A percentile compares a stretch with the other conserved stretches of the same genome.
phyloP scores from a whole-genome alignment of 2,113 vertebrate genomes.

The Heptranchias perlo region DNA sequence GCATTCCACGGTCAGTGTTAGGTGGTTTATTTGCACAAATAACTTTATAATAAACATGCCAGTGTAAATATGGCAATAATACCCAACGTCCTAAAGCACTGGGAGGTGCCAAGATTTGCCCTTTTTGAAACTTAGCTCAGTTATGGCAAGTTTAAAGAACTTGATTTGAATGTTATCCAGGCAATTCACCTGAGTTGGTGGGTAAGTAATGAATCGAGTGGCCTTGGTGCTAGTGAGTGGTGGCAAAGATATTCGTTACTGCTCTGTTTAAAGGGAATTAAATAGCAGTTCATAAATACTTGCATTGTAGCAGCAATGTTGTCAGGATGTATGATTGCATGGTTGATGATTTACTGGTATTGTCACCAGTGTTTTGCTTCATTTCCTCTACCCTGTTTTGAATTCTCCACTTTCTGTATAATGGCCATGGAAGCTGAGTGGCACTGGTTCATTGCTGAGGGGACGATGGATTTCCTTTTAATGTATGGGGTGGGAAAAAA shows the following conservation, averaged over 20 bases:
- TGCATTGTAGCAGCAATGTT: background rate
- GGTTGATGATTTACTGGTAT: background rate
- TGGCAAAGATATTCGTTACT: background rate
- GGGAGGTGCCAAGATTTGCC: background rate
- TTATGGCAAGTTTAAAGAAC: background rate
- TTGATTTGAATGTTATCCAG: conserved; percentile 11
- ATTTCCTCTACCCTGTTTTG: background rate
- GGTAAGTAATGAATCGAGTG: background rate
- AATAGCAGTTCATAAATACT: background rate
- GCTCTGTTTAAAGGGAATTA: background rate
- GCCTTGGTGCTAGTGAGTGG: background rate
- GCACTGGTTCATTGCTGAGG: background rate
- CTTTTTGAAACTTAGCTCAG: background rate
- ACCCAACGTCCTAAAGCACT: background rate
- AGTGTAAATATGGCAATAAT: background rate
- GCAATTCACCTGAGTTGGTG: background rate
- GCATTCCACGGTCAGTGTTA: background rate
- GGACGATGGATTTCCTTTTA: background rate
- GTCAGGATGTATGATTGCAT: background rate
- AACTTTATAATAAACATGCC: background rate
- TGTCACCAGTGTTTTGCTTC: background rate
- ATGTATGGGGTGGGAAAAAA: background rate
- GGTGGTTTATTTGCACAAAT: background rate
- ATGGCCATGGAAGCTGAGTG: background rate
- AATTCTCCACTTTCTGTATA: background rate